Conservation (phyloP, 2,888 invertebrate genomes). For the Lithosia quadra region DNA sequence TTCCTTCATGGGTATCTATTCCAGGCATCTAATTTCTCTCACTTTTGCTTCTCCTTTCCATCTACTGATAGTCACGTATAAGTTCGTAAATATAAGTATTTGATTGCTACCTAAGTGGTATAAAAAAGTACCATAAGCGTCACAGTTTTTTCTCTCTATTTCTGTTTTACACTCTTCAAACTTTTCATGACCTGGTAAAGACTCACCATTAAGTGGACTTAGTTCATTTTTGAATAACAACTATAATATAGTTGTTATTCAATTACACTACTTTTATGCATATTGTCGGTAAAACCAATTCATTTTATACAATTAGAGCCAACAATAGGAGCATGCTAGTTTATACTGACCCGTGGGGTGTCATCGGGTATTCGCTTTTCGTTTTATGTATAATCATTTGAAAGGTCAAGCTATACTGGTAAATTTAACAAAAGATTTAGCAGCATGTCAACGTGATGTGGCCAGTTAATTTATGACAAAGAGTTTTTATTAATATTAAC, state of each 20-base stretch:
- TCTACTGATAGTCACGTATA: too few species aligned
- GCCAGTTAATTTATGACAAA: conserved; percentile 52
- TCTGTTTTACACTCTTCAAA: too few species aligned
- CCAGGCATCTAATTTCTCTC: too few species aligned
- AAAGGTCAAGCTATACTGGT: conserved; percentile 28
- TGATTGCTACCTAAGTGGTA: too few species aligned
- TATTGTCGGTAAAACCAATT: conserved; percentile 36
- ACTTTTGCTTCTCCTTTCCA: too few species aligned
- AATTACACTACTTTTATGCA: conserved; percentile 45
- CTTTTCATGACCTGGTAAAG: too few species aligned
- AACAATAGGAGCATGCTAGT: conserved; percentile 30
- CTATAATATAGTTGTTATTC: too few species aligned
- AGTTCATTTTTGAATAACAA: not conserved
- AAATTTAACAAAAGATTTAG: conserved; percentile 23
- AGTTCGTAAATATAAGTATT: too few species aligned
- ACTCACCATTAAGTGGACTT: not conserved
- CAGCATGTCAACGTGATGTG: conserved; percentile 32
- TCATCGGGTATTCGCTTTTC: not conserved
- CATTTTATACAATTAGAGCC: conserved; percentile 42
- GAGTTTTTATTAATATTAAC: conserved; percentile 42
- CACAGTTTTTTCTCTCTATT: too few species aligned
- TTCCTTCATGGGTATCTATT: too few species aligned
- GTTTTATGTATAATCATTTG: conserved; percentile 17
- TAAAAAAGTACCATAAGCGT: too few species aligned
- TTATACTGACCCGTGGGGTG: conserved; percentile 20